A percentile compares a stretch with the other conserved stretches of the same genome.
phyloP scores from a whole-genome alignment of 2,888 invertebrate species.

The Rutpela maculata region DNA sequence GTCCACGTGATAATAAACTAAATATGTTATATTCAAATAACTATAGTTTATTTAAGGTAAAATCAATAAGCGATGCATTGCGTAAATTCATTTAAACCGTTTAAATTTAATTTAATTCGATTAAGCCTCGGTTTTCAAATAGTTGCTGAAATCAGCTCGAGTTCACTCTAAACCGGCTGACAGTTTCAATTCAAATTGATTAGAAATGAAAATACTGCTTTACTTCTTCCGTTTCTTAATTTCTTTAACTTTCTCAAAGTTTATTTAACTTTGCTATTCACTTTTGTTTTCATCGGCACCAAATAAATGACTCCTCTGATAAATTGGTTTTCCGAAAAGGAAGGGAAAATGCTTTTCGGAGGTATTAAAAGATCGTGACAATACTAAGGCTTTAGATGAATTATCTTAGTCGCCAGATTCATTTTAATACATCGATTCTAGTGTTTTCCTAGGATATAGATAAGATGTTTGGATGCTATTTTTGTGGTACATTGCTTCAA shows the following conservation, averaged over 20 bases:
- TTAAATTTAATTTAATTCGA: constrained; percentile 33
- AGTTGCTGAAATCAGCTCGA: constrained; percentile 25
- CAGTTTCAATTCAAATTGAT: constrained; percentile 55
- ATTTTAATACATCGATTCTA: background rate
- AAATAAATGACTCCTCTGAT: constrained; percentile 39
- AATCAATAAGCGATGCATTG: constrained; percentile 6
- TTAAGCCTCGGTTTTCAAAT: constrained; percentile 15
- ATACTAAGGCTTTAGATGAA: background rate
- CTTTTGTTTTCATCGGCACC: constrained; percentile 43
- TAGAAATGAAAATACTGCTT: constrained; percentile 50
- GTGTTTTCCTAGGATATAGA: no score
- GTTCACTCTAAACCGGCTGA: constrained; percentile 40
- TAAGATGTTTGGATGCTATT: no score
- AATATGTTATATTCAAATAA: background rate
- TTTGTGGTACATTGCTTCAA: no score
- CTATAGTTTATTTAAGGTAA: background rate
- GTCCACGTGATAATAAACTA: background rate
- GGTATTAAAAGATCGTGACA: constrained; percentile 10
- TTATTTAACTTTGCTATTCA: constrained; percentile 49
- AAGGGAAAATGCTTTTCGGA: constrained; percentile 23
- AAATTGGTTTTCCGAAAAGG: constrained; percentile 40
- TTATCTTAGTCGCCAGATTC: background rate
- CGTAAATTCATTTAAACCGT: constrained; percentile 11
- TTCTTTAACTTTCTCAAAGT: constrained; percentile 52
- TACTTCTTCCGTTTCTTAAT: constrained; percentile 53